phyloP scores from a whole-genome alignment of 2,113 vertebrate species.

The Mionectes macconnelli region DNA sequence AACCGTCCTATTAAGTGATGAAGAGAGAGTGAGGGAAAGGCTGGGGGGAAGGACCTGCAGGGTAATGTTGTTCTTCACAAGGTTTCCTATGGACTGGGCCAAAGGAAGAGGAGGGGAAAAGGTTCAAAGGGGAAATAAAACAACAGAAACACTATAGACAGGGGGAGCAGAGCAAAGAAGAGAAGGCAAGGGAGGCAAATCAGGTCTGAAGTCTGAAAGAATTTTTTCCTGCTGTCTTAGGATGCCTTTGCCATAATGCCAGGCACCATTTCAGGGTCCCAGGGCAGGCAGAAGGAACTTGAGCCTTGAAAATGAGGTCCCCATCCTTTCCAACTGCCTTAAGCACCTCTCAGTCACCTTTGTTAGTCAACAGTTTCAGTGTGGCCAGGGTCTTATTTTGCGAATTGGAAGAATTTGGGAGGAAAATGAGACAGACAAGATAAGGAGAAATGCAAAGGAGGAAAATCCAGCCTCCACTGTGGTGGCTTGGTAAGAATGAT shows the following conservation, averaged over 20 bases:
- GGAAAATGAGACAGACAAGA: neutral
- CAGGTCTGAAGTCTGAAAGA: neutral
- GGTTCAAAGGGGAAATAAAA: neutral
- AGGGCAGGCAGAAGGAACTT: neutral
- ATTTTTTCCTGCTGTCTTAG: neutral
- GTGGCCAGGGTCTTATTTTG: neutral
- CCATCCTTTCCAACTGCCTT: neutral
- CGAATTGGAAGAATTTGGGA: neutral
- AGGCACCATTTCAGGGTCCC: neutral
- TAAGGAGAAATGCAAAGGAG: neutral
- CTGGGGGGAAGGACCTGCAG: neutral
- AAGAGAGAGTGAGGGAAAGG: neutral
- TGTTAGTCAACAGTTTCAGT: neutral
- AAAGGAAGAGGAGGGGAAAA: neutral
- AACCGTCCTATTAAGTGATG: neutral
- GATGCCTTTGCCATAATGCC: neutral
- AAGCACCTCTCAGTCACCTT: neutral
- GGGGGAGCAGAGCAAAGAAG: neutral
- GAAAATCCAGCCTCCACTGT: neutral
- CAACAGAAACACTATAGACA: neutral
- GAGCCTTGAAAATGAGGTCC: neutral
- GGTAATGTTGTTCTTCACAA: rapidly evolving
- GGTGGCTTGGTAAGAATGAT: neutral
- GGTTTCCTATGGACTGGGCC: neutral
- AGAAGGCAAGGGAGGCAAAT: neutral